These are phyloP conservation scores for Thalpophila matura DNA, from an alignment of 2,888 invertebrate species.

Conservation along the genomic window DNA sequence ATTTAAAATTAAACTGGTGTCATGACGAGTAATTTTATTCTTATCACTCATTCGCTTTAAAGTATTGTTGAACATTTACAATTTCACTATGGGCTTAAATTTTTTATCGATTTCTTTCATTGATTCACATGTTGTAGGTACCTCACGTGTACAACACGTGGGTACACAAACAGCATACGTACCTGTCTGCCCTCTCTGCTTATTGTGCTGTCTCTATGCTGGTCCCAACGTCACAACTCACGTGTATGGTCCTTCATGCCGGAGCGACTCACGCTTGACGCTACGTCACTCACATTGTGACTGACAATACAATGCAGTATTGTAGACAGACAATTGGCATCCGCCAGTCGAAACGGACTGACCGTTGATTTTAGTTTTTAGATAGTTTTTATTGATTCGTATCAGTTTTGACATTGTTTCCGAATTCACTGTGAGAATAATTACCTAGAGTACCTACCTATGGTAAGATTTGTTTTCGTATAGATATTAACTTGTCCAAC, in stretches of 20 bases:
- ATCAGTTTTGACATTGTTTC: constrained; percentile 16
- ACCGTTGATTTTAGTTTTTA: constrained; percentile 36
- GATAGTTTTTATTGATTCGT: constrained; percentile 19
- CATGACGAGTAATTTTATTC: not conserved
- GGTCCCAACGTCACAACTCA: constrained; percentile 33
- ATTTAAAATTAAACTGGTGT: not conserved
- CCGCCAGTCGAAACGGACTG: constrained; percentile 41
- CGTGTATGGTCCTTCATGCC: constrained; percentile 28
- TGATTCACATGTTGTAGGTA: not conserved
- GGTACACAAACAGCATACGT: constrained; percentile 1
- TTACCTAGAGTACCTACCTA: not conserved
- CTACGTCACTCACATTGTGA: constrained; percentile 54
- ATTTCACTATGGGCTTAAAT: not conserved
- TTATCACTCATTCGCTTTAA: not conserved
- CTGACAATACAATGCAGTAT: constrained; percentile 54
- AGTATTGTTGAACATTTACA: not conserved
- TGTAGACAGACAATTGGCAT: constrained; percentile 58
- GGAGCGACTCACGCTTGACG: constrained; percentile 31
- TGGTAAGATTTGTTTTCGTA: constrained; percentile 5
- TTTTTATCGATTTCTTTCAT: not conserved
- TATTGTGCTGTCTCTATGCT: constrained; percentile 12
- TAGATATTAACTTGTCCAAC: not conserved
- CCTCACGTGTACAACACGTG: constrained; percentile 29
- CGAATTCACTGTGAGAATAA: constrained; percentile 1
- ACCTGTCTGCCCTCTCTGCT: constrained; percentile 2